Evolutionary conservation across 2,888 invertebrate species (phyloP).

Genomic region (Podabrus alpinus): DNA sequence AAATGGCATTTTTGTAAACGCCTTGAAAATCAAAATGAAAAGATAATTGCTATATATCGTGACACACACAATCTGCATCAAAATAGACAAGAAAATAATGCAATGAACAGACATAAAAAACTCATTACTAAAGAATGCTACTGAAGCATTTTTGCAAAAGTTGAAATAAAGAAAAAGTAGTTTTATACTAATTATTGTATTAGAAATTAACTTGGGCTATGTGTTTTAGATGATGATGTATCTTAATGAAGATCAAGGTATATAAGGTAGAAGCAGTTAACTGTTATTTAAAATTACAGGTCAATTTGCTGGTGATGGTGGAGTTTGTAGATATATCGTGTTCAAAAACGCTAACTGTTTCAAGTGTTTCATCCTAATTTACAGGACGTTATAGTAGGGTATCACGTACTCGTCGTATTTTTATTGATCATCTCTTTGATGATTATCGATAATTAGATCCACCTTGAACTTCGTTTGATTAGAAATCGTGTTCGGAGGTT

Average conservation of each 20-base stretch:
- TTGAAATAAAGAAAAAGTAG: background rate
- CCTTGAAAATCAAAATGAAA: conserved; percentile 9
- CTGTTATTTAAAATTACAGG: conserved; percentile 25
- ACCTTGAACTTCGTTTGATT: conserved; percentile 45
- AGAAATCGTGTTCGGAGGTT: conserved; percentile 41
- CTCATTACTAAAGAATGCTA: background rate
- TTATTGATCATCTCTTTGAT: conserved; percentile 43
- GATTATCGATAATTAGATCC: conserved; percentile 45
- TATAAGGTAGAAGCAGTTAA: conserved; percentile 13
- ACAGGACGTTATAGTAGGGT: conserved; percentile 30
- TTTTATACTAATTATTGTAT: background rate
- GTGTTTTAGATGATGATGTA: conserved; percentile 25
- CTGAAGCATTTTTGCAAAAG: background rate
- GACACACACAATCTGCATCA: conserved; percentile 18
- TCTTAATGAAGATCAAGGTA: conserved; percentile 29
- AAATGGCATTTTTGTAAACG: conserved; percentile 7
- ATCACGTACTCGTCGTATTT: conserved; percentile 36
- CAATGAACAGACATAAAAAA: conserved; percentile 4
- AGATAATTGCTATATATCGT: conserved; percentile 22
- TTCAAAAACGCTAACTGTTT: conserved; percentile 18
- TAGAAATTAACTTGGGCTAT: background rate
- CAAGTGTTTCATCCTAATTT: conserved; percentile 13
- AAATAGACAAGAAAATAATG: background rate
- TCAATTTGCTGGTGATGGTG: conserved; percentile 18
- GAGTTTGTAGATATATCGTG: conserved; percentile 8